A percentile compares a stretch with the other conserved stretches of the same genome.
phyloP scores from a whole-genome alignment of 2,888 invertebrate species.

The Eristalis arbustorum region DNA sequence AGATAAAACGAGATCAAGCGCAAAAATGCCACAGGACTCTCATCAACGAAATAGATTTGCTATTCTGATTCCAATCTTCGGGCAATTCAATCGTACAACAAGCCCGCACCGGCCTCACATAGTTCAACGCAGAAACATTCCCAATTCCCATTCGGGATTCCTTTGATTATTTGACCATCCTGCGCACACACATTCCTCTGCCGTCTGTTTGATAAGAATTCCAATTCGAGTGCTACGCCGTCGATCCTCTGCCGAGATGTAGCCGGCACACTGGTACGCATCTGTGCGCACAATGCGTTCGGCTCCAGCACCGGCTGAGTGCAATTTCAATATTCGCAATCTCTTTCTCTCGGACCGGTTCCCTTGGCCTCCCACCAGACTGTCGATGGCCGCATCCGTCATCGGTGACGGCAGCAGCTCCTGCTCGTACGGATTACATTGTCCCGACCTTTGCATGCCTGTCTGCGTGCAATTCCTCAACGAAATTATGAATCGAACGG shows the following conservation, averaged over 20 bases:
- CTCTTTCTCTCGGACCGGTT: background rate
- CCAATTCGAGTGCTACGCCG: background rate
- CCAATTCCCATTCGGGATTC: background rate
- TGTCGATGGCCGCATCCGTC: background rate
- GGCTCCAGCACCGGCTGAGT: background rate
- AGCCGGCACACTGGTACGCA: background rate
- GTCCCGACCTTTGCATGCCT: background rate
- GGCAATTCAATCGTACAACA: background rate
- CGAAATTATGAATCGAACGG: constrained; percentile 53
- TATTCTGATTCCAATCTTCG: background rate
- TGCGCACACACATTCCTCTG: constrained; percentile 13
- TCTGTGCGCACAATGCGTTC: background rate
- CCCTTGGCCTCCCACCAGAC: background rate
- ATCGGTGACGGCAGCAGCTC: background rate
- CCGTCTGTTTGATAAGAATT: constrained; percentile 8
- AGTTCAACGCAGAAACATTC: background rate
- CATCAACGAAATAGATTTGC: background rate
- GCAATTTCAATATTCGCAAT: constrained; percentile 1
- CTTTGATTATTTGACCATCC: constrained; percentile 22
- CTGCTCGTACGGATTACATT: background rate
- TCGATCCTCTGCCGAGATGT: background rate
- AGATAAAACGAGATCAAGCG: background rate
- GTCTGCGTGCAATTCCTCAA: background rate
- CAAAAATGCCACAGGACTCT: background rate
- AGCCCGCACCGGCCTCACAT: background rate